Evolutionary conservation across 2,797 vertebrate species (phyloP), one percentile per base, ranked within the genome.

Genomic region (Enteromius treurensis): DNA sequence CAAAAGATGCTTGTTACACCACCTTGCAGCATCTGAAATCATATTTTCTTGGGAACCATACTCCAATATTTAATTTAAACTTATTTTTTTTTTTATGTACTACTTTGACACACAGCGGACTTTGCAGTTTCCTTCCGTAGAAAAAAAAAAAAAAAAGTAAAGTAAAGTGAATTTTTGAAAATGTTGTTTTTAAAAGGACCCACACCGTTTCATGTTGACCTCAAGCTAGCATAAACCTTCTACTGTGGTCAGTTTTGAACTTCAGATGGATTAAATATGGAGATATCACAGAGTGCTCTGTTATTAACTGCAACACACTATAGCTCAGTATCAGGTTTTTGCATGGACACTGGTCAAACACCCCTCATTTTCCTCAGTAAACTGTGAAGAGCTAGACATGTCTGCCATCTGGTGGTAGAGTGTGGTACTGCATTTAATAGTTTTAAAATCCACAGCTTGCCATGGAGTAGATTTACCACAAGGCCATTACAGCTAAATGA

Each of bases 341-440:
- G 17, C 70, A 32, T 13, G 0, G 9, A 19, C 9, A 73, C 1
- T 47, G 14, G 7, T 3, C 6, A 47, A 29, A 14, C 23, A 71
- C 14, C 14, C 15, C 68, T 47, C 14, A 47, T 32, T 51, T 49
- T 53, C 9, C 29, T 19, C 17, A 32, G 45, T 26, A 49, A 53
- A 37, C 79, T 19, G 8, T 45, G 29, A 80, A 55, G 45, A 21
- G 55, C 34, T 42, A 21, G 23, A 65, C 84, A 73, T 55, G 74
- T 3, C 78, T 88, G 78, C 65, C 70, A 86, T 84, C 89, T 88
- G 45, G 82, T 86, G 83, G 45, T 64, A 4, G 14, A 65, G 13
- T 15, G 26, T 80, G 21, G 37, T 51, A 65, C 45, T 23, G 40
- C 77, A 77, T 0, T 2, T 68, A 5, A 1, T 37, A 10, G 42